Percentiles rank a stretch among this genome's conserved stretches.
These are phyloP conservation scores for Podotricha telesiphe DNA, from an alignment of 2,888 invertebrate genomes.

Conservation along the genomic window DNA sequence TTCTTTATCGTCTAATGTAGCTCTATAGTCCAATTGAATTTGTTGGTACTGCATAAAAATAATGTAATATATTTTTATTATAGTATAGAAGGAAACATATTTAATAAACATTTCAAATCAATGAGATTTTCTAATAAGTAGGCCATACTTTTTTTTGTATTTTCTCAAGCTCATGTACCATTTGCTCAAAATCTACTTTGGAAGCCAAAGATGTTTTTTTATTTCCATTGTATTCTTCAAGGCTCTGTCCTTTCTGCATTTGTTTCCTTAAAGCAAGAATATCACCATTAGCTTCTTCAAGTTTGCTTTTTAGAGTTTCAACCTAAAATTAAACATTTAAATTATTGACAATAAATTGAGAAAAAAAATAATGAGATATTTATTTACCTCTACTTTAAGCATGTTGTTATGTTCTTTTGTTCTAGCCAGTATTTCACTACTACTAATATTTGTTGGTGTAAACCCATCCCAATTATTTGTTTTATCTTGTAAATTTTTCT, in stretches of 20 bases:
- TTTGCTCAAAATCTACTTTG: conserved; percentile 84
- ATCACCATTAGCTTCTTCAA: conserved; percentile 88
- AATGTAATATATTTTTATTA: not conserved
- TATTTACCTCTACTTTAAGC: conserved; percentile 76
- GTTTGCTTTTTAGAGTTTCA: conserved; percentile 88
- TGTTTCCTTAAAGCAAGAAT: conserved; percentile 85
- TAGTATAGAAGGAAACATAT: too few relatives aligned
- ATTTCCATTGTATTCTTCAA: conserved; percentile 52
- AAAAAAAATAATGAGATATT: not conserved
- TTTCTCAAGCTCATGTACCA: conserved; percentile 87
- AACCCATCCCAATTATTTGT: conserved; percentile 59
- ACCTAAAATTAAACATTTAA: conserved; percentile 63
- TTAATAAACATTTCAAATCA: not conserved
- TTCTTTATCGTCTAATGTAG: conserved; percentile 92
- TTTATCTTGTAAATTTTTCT: conserved; percentile 55
- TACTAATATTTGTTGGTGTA: conserved; percentile 74
- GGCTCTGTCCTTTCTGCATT: conserved; percentile 58
- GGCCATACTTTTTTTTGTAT: conserved; percentile 84
- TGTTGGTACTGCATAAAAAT: conserved; percentile 85
- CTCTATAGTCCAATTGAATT: conserved; percentile 89
- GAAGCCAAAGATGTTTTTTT: conserved; percentile 49
- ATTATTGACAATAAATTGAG: too few relatives aligned
- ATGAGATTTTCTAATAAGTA: not conserved
- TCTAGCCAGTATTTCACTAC: conserved; percentile 83
- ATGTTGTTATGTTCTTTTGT: conserved; percentile 84